Base-by-base conservation (phyloP, 2,797 vertebrate genomes). In the Muscicapa striata region DNA sequence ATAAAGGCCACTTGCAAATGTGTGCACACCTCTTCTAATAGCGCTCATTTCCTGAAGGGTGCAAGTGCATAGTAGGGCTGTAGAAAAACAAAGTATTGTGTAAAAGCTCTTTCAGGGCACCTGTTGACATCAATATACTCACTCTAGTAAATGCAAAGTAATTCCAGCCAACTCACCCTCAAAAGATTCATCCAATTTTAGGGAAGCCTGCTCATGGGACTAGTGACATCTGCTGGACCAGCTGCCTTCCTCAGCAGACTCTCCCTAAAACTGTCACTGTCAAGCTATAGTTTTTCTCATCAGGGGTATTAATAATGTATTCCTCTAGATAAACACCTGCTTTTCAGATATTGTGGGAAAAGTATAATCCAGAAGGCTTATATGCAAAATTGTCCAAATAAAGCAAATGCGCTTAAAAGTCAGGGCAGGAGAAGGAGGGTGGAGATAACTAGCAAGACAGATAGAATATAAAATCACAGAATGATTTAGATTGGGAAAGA, bases 141-240 rank as follows among this genome's bases (percentile, higher is more conserved):
- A 89, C 38, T 20, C 29, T 30, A 69, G 49, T 23, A 91, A 86
- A 70, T 26, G 13, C 18, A 48, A 62, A 51, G 36, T 38, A 82
- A 88, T 70, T 83, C 32, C 61, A 83, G 61, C 70, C 6, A 74
- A 46, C 23, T 67, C 45, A 80, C 1, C 27, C 48, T 76, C 79
- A 63, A 89, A 76, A 84, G 48, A 36, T 14, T 67, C 1, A 48
- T 17, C 11, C 34, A 45, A 13, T 82, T 92, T 81, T 72, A 84
- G 73, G 49, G 34, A 82, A 72, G 26, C 6, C 36, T 64, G 40
- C 22, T 70, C 8, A 52, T 23, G 26, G 45, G 36, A 63, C 30
- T 27, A 41, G 14, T 20, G 30, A 76, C 0, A 2, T 48, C 64
- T 67, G 30, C 20, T 41, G 24, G 80, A 51, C 14, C 0, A 0